These are phyloP conservation scores for Apamea sordens DNA, from an alignment of 2,888 invertebrate genomes.

Conservation along the genomic window DNA sequence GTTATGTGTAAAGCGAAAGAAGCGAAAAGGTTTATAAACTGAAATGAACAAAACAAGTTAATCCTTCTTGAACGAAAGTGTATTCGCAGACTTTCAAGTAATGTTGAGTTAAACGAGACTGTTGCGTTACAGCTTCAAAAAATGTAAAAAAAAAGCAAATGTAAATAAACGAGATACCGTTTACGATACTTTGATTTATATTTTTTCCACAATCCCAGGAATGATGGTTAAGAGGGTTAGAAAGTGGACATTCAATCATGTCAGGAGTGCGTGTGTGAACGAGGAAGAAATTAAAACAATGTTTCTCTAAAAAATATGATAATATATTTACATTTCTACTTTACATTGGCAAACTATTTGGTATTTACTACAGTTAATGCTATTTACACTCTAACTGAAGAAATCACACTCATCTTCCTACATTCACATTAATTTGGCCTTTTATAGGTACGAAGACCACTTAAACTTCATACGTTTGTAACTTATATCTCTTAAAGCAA, in stretches of 20 bases:
- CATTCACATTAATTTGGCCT: constrained; percentile 3
- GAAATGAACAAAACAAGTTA: constrained; percentile 9
- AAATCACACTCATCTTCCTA: constrained; percentile 26
- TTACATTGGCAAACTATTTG: constrained; percentile 37
- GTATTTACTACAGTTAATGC: constrained; percentile 43
- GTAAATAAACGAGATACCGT: constrained; percentile 67
- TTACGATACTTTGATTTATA: constrained; percentile 17
- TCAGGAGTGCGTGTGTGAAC: background rate
- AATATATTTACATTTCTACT: constrained; percentile 48
- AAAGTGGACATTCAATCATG: background rate
- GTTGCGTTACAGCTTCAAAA: constrained; percentile 33
- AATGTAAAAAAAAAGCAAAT: constrained; percentile 43
- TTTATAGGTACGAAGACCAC: background rate
- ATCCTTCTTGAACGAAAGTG: constrained; percentile 38
- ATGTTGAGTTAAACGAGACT: constrained; percentile 12
- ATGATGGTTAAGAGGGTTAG: too few species aligned
- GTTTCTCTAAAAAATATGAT: background rate
- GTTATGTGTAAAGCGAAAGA: background rate
- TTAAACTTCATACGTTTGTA: background rate
- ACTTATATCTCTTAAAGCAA: constrained; percentile 9
- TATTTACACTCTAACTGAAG: constrained; percentile 49
- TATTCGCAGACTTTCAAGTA: constrained; percentile 11
- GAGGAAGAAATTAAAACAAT: background rate
- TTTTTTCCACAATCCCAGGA: background rate
- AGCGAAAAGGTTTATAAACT: background rate